These are phyloP conservation scores for Eueides isabella DNA, from an alignment of 1,140 invertebrate genomes.

Conservation along the genomic window DNA sequence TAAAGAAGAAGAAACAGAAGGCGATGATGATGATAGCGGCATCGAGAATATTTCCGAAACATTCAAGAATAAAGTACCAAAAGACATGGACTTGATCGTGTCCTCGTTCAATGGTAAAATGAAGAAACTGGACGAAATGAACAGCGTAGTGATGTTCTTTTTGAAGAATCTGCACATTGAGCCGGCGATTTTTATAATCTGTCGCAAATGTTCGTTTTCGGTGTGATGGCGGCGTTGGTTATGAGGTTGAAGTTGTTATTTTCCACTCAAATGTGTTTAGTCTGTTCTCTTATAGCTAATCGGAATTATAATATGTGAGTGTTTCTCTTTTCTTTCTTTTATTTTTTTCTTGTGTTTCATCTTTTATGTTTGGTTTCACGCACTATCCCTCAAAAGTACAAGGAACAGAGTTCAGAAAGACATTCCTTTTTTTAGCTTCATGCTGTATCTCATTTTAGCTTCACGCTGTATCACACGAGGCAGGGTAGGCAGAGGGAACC, in stretches of 20 bases:
- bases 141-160: slow-evolving; percentile 50
- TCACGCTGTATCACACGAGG: no score
- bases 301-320: slow-evolving; percentile 58
- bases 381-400: no score
- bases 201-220: slow-evolving; percentile 86
- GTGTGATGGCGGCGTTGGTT: slow-evolving; percentile 88
- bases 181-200: slow-evolving; percentile 87
- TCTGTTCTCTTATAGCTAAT: slow-evolving; percentile 85
- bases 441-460: no score
- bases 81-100: slow-evolving; percentile 31
- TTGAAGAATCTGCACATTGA: slow-evolving; percentile 72
- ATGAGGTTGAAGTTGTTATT: slow-evolving; percentile 94
- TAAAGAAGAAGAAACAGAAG: no score
- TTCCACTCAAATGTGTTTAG: slow-evolving; percentile 90
- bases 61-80: slow-evolving; percentile 40
- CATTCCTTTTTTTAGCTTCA: no score
- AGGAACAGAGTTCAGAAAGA: no score
- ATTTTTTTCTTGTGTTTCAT: neutral
- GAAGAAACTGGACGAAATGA: no score
- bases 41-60: slow-evolving; percentile 51
- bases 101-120: no score
- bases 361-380: neutral
- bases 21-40: slow-evolving; percentile 52
- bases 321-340: no score
- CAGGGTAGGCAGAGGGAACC: no score